Evolutionary conservation across 2,113 vertebrate species (phyloP).

Genomic region (Myxocyprinus asiaticus): DNA sequence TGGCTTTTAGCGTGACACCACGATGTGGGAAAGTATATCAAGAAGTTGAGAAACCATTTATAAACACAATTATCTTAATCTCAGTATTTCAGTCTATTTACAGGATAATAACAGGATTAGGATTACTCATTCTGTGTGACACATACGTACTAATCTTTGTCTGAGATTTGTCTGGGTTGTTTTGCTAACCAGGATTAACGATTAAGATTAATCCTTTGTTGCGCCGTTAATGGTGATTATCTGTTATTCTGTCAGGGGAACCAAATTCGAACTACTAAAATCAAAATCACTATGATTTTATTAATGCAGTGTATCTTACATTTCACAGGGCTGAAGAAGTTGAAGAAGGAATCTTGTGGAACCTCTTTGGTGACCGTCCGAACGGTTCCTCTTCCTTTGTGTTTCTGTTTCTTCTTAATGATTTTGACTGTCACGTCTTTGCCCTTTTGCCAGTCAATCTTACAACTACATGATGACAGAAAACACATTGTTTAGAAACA

Average conservation of each 20-base stretch:
- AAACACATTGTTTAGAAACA: neutral
- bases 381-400: conserved; percentile 94
- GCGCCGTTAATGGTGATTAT: no score
- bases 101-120: neutral
- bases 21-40: neutral
- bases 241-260: no score
- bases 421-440: conserved; percentile 96
- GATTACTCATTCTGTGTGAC: neutral
- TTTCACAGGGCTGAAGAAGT: conserved; percentile 96
- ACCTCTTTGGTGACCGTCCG: conserved; percentile 95
- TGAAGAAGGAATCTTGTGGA: conserved; percentile 96
- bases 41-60: neutral
- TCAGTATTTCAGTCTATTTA: neutral
- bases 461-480: conserved; percentile 75
- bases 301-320: conserved; percentile 67
- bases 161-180: neutral
- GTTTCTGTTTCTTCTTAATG: conserved; percentile 98
- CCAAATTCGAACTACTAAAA: neutral
- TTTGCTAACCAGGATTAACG: neutral
- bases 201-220: no score
- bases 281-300: neutral
- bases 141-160: no score
- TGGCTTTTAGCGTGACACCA: no score
- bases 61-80: neutral
- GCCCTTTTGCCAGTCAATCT: conserved; percentile 96